Evolutionary conservation across 2,113 vertebrate genomes (phyloP), one percentile per base, ranked within the genome.

Genomic region (Xyrauchen texanus): DNA sequence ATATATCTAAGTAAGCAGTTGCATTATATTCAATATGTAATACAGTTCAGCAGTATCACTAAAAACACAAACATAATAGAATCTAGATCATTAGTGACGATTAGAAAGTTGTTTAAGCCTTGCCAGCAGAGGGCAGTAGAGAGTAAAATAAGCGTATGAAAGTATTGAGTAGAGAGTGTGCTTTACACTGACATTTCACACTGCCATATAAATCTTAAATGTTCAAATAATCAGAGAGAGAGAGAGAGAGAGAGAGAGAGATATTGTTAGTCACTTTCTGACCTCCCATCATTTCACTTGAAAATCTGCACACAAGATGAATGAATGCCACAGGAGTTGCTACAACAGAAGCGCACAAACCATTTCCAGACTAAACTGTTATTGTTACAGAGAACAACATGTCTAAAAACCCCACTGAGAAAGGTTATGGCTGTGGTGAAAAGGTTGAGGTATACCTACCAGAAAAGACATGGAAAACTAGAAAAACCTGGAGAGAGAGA

Each of bases 231-330:
- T 11, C 8, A 68, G 78, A 67, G 66, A 34, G 51, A 16, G 45
- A 79, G 9, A 13, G 21, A 64, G 68, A 62, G 52, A 75, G 72
- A 84, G 12, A 81, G 61, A 79, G 9, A 66, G 46, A 71, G 15
- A 61, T 34, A 34, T 34, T 34, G 21, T 61, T 49, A 47, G n/a
- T 49, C 47, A 45, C 42, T 61, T n/a, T 44, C 58, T 75, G 57
- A 63, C 15, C 42, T 51, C 72, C 13, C 6, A 1, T 16, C 5
- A 21, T 16, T 68, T 68, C 66, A 51, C 66, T 16, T 68, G 9
- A 0, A 51, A 21, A 4, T 68, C 47, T 68, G 46, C n/a, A 9
- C 13, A 47, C 13, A 66, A 7, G 49, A 21, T 6, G n/a, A 10
- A 68, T 8, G 16, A 11, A 21, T 15, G 5, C 46, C 65, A 51